These are phyloP conservation scores for Amphiura filiformis DNA, from an alignment of 35 echinoderm and acorn worm species.

Conservation along the genomic window DNA sequence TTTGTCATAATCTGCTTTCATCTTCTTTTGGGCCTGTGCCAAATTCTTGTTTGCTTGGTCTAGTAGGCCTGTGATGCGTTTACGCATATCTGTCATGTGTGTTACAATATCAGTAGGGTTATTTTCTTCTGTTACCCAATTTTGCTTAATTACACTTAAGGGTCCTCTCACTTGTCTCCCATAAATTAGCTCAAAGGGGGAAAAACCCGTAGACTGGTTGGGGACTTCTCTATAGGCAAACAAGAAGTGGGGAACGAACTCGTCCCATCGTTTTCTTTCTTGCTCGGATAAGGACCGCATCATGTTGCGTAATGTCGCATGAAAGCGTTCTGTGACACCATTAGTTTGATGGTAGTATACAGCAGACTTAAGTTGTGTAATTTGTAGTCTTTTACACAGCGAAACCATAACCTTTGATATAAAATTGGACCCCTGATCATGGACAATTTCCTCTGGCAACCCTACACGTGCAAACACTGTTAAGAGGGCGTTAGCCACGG, in stretches of 20 bases:
- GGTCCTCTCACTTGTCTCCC: neutral
- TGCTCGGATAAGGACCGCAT: neutral
- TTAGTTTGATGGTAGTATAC: neutral
- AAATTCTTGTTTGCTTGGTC: neutral
- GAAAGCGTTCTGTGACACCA: neutral
- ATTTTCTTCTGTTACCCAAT: neutral
- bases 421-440: too few relatives aligned
- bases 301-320: neutral
- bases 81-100: neutral
- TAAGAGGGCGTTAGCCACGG: too few relatives aligned
- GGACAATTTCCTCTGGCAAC: too few relatives aligned
- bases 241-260: neutral
- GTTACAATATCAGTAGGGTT: neutral
- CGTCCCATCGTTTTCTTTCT: neutral
- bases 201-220: neutral
- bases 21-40: neutral
- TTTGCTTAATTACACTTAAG: neutral
- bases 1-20: neutral
- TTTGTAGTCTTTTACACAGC: neutral
- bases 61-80: neutral
- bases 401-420: neutral
- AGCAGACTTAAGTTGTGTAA: neutral
- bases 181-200: slow-evolving; percentile 19
- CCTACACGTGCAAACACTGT: too few relatives aligned
- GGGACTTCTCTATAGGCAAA: slow-evolving; percentile 34